phyloP scores from a whole-genome alignment of 2,888 invertebrate genomes.

The Lasioglossum figueresi region DNA sequence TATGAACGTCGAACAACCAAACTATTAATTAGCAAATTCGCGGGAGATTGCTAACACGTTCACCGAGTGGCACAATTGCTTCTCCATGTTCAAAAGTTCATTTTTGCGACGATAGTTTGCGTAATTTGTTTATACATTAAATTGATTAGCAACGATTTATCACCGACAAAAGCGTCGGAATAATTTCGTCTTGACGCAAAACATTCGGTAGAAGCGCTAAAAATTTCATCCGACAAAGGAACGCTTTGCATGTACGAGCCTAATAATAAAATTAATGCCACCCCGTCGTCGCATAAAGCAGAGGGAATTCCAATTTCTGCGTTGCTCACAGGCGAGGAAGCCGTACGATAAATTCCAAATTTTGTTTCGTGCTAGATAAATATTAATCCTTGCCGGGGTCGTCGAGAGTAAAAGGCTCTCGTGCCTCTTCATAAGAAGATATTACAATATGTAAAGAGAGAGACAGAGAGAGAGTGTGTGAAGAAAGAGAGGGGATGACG shows the following conservation, averaged over 20 bases:
- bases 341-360: not conserved
- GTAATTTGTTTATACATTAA: not conserved
- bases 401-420: conserved; percentile 51
- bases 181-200: not conserved
- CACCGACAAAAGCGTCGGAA: not conserved
- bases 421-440: conserved; percentile 51
- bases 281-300: not conserved
- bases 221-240: not conserved
- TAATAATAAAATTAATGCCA: not conserved
- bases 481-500: not conserved
- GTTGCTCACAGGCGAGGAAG: not conserved
- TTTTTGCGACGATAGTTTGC: not conserved
- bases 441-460: conserved; percentile 49
- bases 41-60: not conserved
- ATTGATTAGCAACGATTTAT: not conserved
- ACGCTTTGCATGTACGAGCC: too few relatives aligned
- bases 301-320: conserved; percentile 5
- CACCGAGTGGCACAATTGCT: not conserved
- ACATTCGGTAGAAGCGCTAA: not conserved
- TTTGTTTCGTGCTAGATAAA: conserved; percentile 44
- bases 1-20: not conserved
- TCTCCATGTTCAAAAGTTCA: not conserved
- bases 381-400: conserved; percentile 53
- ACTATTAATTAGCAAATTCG: not conserved
- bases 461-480: not conserved